Evolutionary conservation across 2,888 invertebrate genomes (phyloP).

Genomic region (Tenthredo amoena): DNA sequence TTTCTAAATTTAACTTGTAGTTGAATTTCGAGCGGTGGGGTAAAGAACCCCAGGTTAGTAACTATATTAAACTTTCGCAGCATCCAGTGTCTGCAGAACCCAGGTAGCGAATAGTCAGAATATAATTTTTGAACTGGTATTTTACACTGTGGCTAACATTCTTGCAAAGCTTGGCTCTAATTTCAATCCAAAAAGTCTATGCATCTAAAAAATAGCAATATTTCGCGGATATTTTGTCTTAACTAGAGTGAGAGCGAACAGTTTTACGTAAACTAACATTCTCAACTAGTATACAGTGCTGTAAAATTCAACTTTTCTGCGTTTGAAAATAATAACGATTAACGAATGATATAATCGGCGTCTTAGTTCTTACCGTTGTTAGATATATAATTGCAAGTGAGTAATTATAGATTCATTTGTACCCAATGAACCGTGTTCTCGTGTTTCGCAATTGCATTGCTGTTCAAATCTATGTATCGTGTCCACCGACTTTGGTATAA

Average conservation of each 20-base stretch:
- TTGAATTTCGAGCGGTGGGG: constrained; percentile 38
- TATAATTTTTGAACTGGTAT: neutral
- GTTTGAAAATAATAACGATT: neutral
- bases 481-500: constrained; percentile 1
- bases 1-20: constrained; percentile 45
- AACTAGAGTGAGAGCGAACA: neutral
- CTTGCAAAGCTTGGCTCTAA: neutral
- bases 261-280: constrained; percentile 6
- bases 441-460: neutral
- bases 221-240: neutral
- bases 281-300: neutral
- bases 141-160: neutral
- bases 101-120: constrained; percentile 9
- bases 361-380: neutral
- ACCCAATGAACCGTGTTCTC: constrained; percentile 12
- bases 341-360: neutral
- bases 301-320: neutral
- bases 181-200: neutral
- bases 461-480: neutral
- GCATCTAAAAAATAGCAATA: neutral
- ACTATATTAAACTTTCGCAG: constrained; percentile 29
- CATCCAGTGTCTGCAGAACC: constrained; percentile 24
- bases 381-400: constrained; percentile 14
- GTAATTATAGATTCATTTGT: constrained; percentile 28
- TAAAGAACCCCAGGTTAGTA: constrained; percentile 7